Evolutionary conservation across 2,113 vertebrate genomes (phyloP).

Genomic region (Cyanistes caeruleus): DNA sequence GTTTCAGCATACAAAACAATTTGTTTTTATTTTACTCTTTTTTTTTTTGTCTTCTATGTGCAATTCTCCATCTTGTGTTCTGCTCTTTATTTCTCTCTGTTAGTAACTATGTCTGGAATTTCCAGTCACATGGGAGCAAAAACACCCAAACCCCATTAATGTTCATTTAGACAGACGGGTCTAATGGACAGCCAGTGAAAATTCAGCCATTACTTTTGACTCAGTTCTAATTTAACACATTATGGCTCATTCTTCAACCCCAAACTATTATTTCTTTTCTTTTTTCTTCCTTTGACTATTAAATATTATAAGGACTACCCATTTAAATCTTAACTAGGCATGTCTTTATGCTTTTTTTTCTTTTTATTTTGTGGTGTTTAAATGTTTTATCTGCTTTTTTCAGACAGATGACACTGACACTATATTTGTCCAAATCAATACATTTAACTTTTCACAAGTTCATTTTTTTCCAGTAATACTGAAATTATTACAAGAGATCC

Average conservation of each 20-base stretch:
- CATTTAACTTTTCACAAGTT: background rate
- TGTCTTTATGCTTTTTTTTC: background rate
- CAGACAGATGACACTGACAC: background rate
- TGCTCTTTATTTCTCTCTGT: background rate
- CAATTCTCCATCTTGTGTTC: background rate
- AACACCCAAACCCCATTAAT: background rate
- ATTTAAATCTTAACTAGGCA: background rate
- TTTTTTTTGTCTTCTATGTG: background rate
- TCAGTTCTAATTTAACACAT: background rate
- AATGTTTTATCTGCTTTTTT: background rate
- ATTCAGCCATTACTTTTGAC: background rate
- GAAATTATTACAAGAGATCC: background rate
- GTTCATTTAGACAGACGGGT: background rate
- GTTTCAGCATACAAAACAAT: background rate
- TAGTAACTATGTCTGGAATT: background rate
- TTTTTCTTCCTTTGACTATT: background rate
- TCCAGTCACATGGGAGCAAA: background rate
- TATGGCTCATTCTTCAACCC: background rate
- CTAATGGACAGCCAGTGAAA: background rate
- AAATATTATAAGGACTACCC: background rate
- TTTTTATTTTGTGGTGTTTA: background rate
- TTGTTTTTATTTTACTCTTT: background rate
- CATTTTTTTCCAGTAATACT: background rate
- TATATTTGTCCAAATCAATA: background rate
- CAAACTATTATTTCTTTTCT: background rate